A percentile compares a stretch with the other conserved stretches of the same genome.
These are phyloP conservation scores for Corythoichthys intestinalis DNA, from an alignment of 2,113 vertebrate genomes.

Conservation along the genomic window DNA sequence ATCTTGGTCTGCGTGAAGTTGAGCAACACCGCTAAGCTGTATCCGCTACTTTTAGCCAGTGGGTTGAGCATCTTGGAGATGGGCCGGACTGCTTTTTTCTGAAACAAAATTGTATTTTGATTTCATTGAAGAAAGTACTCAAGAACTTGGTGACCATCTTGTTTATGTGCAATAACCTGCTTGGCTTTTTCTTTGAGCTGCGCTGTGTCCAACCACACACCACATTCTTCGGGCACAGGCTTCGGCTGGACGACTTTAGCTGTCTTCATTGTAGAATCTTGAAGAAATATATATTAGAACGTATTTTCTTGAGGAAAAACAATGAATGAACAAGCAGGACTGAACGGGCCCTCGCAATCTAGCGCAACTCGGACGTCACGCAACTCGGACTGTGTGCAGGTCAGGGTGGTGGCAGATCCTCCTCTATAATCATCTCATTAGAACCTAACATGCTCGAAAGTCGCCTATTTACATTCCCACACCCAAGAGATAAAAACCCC, in stretches of 20 bases:
- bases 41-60: constrained; percentile 43
- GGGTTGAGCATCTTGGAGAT: constrained; percentile 72
- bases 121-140: background rate
- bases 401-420: too few relatives aligned
- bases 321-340: too few relatives aligned
- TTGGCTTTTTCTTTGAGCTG: constrained; percentile 67
- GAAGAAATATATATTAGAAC: background rate
- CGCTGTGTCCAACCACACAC: constrained; percentile 72
- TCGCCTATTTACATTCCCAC: too few relatives aligned
- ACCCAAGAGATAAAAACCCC: too few relatives aligned
- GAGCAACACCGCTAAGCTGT: constrained; percentile 64
- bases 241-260: constrained; percentile 18
- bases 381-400: too few relatives aligned
- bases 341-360: too few relatives aligned
- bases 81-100: constrained; percentile 55
- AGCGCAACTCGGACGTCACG: too few relatives aligned
- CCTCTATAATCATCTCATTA: too few relatives aligned
- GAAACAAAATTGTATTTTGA: constrained; percentile 1
- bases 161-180: constrained; percentile 38
- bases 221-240: constrained; percentile 57
- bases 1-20: constrained; percentile 75
- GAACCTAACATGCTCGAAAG: too few relatives aligned
- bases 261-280: constrained; percentile 49
- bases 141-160: background rate
- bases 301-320: background rate